Evolutionary conservation across 30 jellyfish, hydroid and myxozoan species (phyloP).

Genomic region (Mastigias papua): DNA sequence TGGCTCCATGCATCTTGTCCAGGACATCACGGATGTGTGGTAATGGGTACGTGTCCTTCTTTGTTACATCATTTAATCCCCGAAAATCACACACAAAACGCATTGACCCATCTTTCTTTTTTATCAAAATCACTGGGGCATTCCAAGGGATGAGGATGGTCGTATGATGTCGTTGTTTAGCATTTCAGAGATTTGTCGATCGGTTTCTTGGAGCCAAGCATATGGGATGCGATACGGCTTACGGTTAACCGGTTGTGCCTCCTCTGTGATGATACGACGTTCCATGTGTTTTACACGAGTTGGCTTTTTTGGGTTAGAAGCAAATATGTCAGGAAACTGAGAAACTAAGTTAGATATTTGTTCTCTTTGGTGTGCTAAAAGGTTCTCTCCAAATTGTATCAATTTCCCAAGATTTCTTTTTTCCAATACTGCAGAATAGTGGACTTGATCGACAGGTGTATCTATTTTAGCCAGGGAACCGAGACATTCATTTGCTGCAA

Average conservation of each 20-base stretch:
- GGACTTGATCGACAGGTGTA: neutral
- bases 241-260: slow-evolving; percentile 24
- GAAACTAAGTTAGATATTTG: neutral
- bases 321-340: slow-evolving; percentile 14
- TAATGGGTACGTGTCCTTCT: slow-evolving; percentile 62
- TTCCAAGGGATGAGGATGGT: slow-evolving; percentile 58
- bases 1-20: no score
- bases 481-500: slow-evolving; percentile 1
- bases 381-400: slow-evolving; percentile 13
- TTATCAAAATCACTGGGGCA: slow-evolving; percentile 32
- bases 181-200: slow-evolving; percentile 7
- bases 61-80: slow-evolving; percentile 42
- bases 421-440: neutral
- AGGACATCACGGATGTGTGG: slow-evolving; percentile 69
- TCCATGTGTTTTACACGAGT: slow-evolving; percentile 33
- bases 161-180: slow-evolving; percentile 36
- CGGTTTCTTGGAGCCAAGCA: slow-evolving; percentile 26
- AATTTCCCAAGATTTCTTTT: neutral
- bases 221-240: slow-evolving; percentile 43
- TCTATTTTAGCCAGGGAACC: neutral
- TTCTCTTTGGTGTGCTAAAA: neutral
- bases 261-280: slow-evolving; percentile 24
- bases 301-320: slow-evolving; percentile 54
- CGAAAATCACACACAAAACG: slow-evolving; percentile 66
- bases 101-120: slow-evolving; percentile 22